Evolutionary conservation across 2,113 vertebrate genomes (phyloP).

Genomic region (Caranx melampygus): DNA sequence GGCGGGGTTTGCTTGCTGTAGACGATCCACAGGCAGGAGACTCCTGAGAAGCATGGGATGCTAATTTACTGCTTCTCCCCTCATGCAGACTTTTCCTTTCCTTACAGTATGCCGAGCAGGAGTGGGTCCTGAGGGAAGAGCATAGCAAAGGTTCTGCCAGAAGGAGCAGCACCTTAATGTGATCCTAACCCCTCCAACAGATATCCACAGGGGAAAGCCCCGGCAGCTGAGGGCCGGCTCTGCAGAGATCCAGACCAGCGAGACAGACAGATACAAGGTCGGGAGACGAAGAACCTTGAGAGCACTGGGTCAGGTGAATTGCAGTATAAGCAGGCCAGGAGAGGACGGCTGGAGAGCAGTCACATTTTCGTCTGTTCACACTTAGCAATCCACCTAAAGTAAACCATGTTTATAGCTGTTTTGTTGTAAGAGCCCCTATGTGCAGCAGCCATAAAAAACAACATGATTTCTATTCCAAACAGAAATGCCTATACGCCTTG

Average conservation of each 20-base stretch:
- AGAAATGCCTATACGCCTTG: slow-evolving; percentile 17
- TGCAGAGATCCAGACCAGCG: slow-evolving; percentile 23
- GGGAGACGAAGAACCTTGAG: slow-evolving; percentile 9
- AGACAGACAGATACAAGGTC: slow-evolving; percentile 33
- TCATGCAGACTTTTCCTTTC: neutral
- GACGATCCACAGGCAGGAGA: slow-evolving; percentile 25
- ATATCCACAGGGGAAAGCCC: slow-evolving; percentile 26
- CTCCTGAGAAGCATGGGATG: slow-evolving; percentile 30
- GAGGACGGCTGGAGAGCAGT: neutral
- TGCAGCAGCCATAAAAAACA: slow-evolving; percentile 21
- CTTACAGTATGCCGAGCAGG: slow-evolving; percentile 18
- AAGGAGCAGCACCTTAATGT: slow-evolving; percentile 25
- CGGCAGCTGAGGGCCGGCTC: slow-evolving; percentile 17
- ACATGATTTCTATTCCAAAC: slow-evolving; percentile 28
- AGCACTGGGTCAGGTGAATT: slow-evolving; percentile 4
- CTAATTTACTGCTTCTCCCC: slow-evolving; percentile 30
- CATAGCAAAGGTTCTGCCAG: slow-evolving; percentile 31
- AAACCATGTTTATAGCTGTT: slow-evolving; percentile 23
- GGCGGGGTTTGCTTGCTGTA: slow-evolving; percentile 8
- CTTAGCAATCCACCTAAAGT: slow-evolving; percentile 15
- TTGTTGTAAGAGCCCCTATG: slow-evolving; percentile 11
- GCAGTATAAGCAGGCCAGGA: slow-evolving; percentile 3
- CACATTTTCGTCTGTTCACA: neutral
- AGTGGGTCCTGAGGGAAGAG: slow-evolving; percentile 10
- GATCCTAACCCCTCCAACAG: slow-evolving; percentile 18